A percentile compares a stretch with the other conserved stretches of the same genome.
Evolutionary conservation across 2,113 vertebrate genomes (phyloP).

Genomic region (Hydrochoerus hydrochaeris): DNA sequence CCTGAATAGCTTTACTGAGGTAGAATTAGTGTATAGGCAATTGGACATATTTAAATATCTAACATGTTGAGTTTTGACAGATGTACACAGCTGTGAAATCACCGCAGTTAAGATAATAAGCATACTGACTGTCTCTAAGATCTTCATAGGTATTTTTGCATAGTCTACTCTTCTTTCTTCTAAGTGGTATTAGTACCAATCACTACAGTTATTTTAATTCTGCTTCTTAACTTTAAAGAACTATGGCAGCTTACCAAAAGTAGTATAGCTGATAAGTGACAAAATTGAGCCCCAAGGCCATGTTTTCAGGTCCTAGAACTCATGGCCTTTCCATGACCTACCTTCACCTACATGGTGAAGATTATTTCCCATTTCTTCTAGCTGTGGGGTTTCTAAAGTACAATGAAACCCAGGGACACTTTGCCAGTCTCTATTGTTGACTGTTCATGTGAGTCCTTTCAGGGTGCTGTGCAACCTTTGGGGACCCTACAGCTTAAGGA

Average conservation of each 20-base stretch:
- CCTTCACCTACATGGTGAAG: neutral
- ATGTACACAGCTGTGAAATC: neutral
- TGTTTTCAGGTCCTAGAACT: neutral
- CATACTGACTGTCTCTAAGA: too few relatives aligned
- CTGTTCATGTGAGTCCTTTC: neutral
- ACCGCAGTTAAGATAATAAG: neutral
- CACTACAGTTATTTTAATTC: neutral
- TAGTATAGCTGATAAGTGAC: neutral
- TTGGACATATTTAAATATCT: neutral
- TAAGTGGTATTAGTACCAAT: neutral
- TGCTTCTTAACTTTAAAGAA: constrained; percentile 11
- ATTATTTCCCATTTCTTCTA: neutral
- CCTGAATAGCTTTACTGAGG: neutral
- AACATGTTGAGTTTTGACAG: neutral
- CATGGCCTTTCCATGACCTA: neutral
- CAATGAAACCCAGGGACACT: neutral
- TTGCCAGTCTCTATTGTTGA: neutral
- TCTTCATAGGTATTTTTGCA: neutral
- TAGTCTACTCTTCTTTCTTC: neutral
- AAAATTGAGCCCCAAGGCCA: neutral
- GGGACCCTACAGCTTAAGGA: neutral
- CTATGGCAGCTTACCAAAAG: neutral
- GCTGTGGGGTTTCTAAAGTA: neutral
- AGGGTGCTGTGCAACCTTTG: neutral
- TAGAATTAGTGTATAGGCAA: neutral